These are phyloP conservation scores for Brienomyrus longianalis DNA, from an alignment of 2,113 vertebrate species.

Conservation along the genomic window DNA sequence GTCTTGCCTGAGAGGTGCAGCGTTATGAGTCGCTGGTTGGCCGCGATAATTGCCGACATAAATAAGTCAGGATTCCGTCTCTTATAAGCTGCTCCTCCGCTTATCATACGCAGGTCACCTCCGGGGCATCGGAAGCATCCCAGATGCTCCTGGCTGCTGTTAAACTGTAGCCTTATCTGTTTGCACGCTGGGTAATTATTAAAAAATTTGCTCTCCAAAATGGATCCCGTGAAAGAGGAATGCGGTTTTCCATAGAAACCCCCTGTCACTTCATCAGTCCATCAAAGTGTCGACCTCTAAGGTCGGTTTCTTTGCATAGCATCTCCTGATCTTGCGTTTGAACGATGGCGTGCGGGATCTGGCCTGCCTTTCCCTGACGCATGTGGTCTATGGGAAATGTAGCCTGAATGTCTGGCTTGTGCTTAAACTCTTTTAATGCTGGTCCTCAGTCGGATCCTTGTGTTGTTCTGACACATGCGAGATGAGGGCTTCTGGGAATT, in stretches of 20 bases:
- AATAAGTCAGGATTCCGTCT: conserved; percentile 11
- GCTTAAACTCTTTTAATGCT: background rate
- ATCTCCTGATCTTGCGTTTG: background rate
- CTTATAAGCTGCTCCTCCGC: background rate
- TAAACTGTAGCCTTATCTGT: conserved; percentile 15
- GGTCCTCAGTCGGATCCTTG: background rate
- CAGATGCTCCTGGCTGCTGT: background rate
- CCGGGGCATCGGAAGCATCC: background rate
- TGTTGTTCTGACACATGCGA: background rate
- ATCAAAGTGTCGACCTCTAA: background rate
- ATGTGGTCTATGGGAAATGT: background rate
- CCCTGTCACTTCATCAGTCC: background rate
- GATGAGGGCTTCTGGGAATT: background rate
- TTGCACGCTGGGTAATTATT: conserved; percentile 1
- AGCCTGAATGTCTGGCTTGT: background rate
- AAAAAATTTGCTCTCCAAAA: background rate
- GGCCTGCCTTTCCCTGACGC: background rate
- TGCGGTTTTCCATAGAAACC: conserved; percentile 2
- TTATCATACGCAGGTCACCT: conserved; percentile 11
- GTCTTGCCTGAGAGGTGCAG: background rate
- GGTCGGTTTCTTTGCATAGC: background rate
- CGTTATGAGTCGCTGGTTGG: background rate
- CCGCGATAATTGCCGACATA: background rate
- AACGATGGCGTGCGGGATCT: background rate
- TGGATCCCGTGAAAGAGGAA: background rate